Evolutionary conservation across 2,888 invertebrate genomes (phyloP), one percentile per base, ranked within the genome.

Genomic region (Melinaea menophilus): DNA sequence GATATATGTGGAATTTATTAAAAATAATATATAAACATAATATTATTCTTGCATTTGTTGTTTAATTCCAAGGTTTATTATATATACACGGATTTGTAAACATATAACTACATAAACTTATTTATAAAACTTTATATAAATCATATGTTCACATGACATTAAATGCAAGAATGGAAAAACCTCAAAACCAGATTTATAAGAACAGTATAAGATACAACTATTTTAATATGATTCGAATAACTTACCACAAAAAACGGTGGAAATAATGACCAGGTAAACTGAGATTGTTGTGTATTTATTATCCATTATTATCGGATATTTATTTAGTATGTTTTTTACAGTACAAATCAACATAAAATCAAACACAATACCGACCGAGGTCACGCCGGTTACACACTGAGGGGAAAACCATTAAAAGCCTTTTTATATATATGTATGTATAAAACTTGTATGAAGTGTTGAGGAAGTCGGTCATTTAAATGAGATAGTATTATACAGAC

Each of bases 201-300:
- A 59, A 48, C 48, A n/a, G 48, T 56, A 56, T 61, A 62, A 63
- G 22, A 59, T 47, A 55, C 11, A 58, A 56, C 31, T 55, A 56
- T 37, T 46, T 35, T 58, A 59, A 47, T 34, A 58, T 56, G 46
- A 63, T 63, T 59, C 41, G n/a, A 47, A 47, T 13, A 33, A 69
- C 69, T 64, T 59, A 69, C 69, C 58, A 46, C 58, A 63, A n/a
- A 55, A 58, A 58, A 60, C 63, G 37, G 47, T 45, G 55, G 59
- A 58, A 57, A 67, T 48, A 61, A 65, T 58, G 45, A 62, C 58
- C 7, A 69, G 48, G 59, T 33, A 61, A 22, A 51, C 59, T 57
- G 62, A 55, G 37, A 48, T 31, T 31, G 22, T 11, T 45, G 37
- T 57, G 57, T 57, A 51, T 5, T 2, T 55, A 47, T 57, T 61